Evolutionary conservation across 2,888 invertebrate genomes (phyloP), one percentile per base, ranked within the genome.

Genomic region (Pseudanteris insignis): DNA sequence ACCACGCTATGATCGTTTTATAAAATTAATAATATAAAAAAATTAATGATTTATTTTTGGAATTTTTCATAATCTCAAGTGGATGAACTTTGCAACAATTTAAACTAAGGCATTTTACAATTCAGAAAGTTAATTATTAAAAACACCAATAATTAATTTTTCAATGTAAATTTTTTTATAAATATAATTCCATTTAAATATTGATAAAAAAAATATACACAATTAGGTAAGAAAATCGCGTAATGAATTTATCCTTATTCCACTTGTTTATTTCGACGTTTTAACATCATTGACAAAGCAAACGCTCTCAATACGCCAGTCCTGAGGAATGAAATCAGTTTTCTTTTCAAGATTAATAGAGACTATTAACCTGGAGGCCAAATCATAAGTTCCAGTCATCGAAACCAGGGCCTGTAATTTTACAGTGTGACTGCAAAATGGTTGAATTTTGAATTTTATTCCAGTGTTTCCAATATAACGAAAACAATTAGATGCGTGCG

Each of bases 381-480:
- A 81, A 67, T 88, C 85, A 76, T 87, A 89, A 3, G 88, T 86
- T 53, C 89, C 89, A 21, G 89, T 86, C 25, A 84, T 81, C 14
- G 86, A 83, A 66, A 87, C 82, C 57, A 86, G 82, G 10, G 86
- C 87, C 46, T 85, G 81, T 72, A 89, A 83, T 72, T 81, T 81
- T 67, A 88, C 81, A 68, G 83, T 83, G 66, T 83, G 83, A 62
- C 81, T 72, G 67, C 81, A 81, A 69, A 85, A 84, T 65, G 84
- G 82, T 68, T 82, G 81, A 66, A 87, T 75, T 18, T 73, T 67
- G 43, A 78, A 73, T 54, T 75, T 61, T 78, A 83, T 65, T 75
- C 84, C 65, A 70, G 79, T 73, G 72, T 83, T 72, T 73, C 83
- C 66, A 63, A 74, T 67, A 78, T 84, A 75, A 65, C 79, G 76